phyloP scores from a whole-genome alignment of 92 coral and sea anemone genomes.

The Metridium senile region DNA sequence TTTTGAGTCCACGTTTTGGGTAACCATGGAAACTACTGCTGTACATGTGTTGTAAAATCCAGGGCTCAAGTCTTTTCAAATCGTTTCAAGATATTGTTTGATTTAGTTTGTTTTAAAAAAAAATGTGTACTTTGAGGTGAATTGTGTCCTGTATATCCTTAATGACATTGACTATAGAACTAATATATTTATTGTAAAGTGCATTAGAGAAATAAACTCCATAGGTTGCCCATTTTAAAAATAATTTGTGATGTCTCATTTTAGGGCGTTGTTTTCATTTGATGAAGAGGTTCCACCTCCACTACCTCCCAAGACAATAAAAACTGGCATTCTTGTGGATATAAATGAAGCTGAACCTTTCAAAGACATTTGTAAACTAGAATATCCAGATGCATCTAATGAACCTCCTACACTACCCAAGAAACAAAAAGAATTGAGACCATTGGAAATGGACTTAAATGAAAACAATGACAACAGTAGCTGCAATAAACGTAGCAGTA shows the following conservation, averaged over 20 bases:
- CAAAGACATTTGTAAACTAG: not conserved
- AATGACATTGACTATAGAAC: no score
- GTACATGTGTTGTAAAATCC: no score
- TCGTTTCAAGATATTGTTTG: no score
- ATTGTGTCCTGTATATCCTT: no score
- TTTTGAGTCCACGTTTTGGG: no score
- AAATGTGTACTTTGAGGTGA: no score
- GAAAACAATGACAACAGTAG: not conserved
- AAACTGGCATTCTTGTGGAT: constrained; percentile 58
- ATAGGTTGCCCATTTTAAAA: no score
- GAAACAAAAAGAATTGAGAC: constrained; percentile 17
- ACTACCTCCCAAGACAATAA: constrained; percentile 30
- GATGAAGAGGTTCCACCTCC: constrained; percentile 42
- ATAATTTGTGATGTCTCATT: not conserved
- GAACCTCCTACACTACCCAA: constrained; percentile 39
- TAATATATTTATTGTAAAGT: no score
- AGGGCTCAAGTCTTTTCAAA: no score
- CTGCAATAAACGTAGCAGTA: constrained; percentile 14
- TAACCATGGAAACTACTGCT: no score
- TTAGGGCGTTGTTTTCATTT: constrained; percentile 26
- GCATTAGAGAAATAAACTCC: no score
- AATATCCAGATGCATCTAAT: constrained; percentile 33
- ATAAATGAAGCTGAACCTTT: constrained; percentile 21
- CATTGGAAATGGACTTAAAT: constrained; percentile 19
- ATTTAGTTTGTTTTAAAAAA: no score